Percentiles rank a stretch among this genome's conserved stretches.
phyloP scores from a whole-genome alignment of 92 coral and sea anemone species.

The Virgularia gustaviana region DNA sequence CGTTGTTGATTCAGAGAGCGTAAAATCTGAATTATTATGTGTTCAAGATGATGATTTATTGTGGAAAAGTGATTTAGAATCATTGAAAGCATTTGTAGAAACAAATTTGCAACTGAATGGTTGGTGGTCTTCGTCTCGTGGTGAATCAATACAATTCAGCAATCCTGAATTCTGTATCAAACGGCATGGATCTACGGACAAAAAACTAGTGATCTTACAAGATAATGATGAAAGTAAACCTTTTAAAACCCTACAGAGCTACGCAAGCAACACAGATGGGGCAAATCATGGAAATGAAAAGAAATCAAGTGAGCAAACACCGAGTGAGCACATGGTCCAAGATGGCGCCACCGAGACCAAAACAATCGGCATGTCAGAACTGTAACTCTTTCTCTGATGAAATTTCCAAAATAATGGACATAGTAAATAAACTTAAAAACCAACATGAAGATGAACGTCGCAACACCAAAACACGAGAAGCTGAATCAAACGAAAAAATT shows the following conservation, averaged over 20 bases:
- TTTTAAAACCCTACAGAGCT: not conserved
- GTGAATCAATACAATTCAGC: not conserved
- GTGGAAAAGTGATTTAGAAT: no score
- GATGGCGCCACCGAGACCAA: not conserved
- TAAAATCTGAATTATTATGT: no score
- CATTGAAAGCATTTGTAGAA: no score
- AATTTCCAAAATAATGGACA: slow-evolving; percentile 1
- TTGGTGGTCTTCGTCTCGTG: not conserved
- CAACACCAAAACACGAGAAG: not conserved
- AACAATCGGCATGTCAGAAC: slow-evolving; percentile 13
- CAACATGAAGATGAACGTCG: not conserved
- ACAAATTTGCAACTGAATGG: no score
- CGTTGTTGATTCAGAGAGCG: no score
- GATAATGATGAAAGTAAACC: not conserved
- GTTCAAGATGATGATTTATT: no score
- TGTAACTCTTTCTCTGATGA: slow-evolving; percentile 9
- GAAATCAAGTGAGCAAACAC: not conserved
- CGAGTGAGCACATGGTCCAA: slow-evolving; percentile 13
- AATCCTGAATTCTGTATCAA: not conserved
- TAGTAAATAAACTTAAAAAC: not conserved
- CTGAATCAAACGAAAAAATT: not conserved
- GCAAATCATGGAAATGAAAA: not conserved
- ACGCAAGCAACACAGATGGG: not conserved
- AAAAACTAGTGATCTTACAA: not conserved
- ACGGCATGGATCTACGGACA: not conserved